Conservation (phyloP, 2,113 vertebrate genomes). For the Heteronetta atricapilla region DNA sequence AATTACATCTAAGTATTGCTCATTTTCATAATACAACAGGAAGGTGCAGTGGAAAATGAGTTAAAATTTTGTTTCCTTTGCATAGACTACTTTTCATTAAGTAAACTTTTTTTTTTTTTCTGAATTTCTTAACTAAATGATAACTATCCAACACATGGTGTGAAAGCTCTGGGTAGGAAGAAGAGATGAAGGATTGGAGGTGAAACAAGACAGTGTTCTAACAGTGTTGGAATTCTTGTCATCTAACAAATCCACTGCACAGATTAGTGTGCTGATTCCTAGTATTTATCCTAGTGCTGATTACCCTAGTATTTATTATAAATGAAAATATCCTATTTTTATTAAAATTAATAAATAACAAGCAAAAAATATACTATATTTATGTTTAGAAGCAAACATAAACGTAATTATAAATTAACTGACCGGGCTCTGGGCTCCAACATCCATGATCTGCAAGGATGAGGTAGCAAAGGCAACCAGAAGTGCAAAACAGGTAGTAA, state of each 20-base stretch:
- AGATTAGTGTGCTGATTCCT: not conserved
- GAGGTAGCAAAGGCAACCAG: not conserved
- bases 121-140: not conserved
- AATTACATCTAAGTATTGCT: not conserved
- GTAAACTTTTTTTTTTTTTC: not conserved
- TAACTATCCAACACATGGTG: not conserved
- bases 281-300: not conserved
- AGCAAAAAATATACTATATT: no score
- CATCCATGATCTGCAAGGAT: not conserved
- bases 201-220: not conserved
- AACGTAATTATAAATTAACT: not conserved
- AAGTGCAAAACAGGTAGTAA: not conserved
- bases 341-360: no score
- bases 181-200: not conserved
- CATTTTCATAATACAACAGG: not conserved
- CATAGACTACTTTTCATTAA: not conserved
- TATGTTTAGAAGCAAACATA: not conserved
- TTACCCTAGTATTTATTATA: no score
- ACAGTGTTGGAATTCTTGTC: not conserved
- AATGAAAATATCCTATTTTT: no score
- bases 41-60: not conserved
- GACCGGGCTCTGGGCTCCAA: not conserved
- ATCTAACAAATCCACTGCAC: not conserved
- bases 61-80: not conserved
- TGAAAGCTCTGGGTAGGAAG: not conserved